Percentiles rank a stretch among this genome's conserved stretches.
phyloP scores from a whole-genome alignment of 2,113 vertebrate genomes.

The Hippolais icterina region DNA sequence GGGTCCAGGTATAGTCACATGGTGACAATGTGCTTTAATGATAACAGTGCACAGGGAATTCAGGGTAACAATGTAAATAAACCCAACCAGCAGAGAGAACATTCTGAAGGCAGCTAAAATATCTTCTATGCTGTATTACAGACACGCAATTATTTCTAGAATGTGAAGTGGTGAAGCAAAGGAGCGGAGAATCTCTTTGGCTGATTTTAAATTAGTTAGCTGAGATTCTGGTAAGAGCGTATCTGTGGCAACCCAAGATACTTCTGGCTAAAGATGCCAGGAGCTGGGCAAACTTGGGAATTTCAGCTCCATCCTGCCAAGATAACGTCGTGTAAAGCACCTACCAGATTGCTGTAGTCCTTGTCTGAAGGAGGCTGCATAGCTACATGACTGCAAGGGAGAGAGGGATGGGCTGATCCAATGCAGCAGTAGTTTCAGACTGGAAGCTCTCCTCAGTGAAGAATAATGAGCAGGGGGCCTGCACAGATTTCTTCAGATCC shows the following conservation, averaged over 20 bases:
- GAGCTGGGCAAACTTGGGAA: neutral
- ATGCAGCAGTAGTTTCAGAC: fast-evolving
- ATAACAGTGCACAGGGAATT: neutral
- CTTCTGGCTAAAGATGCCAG: neutral
- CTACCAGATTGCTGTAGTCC: neutral
- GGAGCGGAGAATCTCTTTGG: neutral
- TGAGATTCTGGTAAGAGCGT: neutral
- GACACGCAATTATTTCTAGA: neutral
- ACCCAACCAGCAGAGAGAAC: neutral
- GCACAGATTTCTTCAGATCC: neutral
- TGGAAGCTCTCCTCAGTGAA: neutral
- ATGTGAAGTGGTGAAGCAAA: neutral
- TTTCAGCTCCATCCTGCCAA: neutral
- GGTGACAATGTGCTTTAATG: neutral
- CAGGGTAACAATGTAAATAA: neutral
- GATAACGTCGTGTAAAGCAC: neutral
- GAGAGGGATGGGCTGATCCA: neutral
- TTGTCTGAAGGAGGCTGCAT: neutral
- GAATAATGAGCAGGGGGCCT: neutral
- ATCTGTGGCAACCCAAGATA: neutral
- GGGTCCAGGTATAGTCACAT: neutral
- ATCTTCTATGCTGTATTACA: neutral
- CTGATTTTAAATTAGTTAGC: neutral
- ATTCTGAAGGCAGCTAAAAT: neutral
- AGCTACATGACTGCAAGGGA: neutral